Evolutionary conservation across 2,113 vertebrate genomes (phyloP).

Genomic region (Corythornis madagascariensis): DNA sequence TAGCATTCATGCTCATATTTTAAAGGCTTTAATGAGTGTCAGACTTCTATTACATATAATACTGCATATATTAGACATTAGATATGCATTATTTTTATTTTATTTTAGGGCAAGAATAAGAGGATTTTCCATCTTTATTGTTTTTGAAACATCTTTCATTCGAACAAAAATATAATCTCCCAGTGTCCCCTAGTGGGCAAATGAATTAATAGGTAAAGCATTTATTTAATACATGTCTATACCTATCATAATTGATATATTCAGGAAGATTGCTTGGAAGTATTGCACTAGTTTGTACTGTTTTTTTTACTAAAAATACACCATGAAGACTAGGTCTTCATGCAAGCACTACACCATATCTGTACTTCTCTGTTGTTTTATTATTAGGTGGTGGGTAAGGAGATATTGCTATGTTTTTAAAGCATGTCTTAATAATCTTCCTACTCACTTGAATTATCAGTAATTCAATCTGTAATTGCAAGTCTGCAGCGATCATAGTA

Average conservation of each 20-base stretch:
- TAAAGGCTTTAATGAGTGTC: background rate
- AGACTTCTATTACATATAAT: background rate
- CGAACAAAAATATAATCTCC: constrained; percentile 60
- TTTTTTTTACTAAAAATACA: background rate
- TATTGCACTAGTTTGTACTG: background rate
- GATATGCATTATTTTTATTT: background rate
- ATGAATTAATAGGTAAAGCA: background rate
- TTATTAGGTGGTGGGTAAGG: background rate
- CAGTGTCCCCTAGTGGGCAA: constrained; percentile 76
- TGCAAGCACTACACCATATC: rapidly evolving
- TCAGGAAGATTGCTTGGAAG: background rate
- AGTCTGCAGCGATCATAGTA: background rate
- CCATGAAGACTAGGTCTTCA: background rate
- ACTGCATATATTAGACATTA: background rate
- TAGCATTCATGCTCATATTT: background rate
- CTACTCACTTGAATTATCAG: background rate
- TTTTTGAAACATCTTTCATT: background rate
- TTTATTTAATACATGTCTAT: background rate
- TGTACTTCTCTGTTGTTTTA: background rate
- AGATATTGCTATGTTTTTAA: background rate
- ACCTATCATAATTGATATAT: background rate
- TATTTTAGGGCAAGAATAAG: background rate
- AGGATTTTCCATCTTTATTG: background rate
- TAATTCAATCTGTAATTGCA: too few relatives aligned
- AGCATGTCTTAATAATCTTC: background rate